Evolutionary conservation across 2,797 vertebrate species (phyloP).

Genomic region (Anguilla pacifica): DNA sequence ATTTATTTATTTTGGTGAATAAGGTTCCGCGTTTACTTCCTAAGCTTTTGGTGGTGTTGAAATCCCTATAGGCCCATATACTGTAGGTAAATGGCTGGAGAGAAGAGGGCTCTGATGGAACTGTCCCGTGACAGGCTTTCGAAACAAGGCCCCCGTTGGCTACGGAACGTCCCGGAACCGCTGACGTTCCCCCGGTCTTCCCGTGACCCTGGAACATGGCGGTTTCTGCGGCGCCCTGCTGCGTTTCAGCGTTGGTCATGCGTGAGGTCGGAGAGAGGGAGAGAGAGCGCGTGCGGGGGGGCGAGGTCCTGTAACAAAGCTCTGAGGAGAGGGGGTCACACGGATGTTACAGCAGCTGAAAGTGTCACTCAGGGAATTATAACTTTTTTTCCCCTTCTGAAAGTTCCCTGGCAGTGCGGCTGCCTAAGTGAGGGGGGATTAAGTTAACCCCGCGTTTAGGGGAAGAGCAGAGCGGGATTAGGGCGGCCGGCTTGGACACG

Average conservation of each 20-base stretch:
- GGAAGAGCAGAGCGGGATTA: slow-evolving; percentile 68
- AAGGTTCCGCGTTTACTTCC: too few species aligned
- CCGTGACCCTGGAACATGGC: neutral
- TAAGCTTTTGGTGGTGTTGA: too few species aligned
- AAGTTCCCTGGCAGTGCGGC: slow-evolving; percentile 62
- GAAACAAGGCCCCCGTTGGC: too few species aligned
- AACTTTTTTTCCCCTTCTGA: slow-evolving; percentile 21
- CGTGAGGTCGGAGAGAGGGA: neutral
- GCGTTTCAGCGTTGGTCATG: slow-evolving; percentile 31
- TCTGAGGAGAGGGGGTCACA: slow-evolving; percentile 48
- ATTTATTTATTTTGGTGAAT: too few species aligned
- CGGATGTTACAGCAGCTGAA: slow-evolving; percentile 61
- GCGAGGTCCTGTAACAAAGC: slow-evolving; percentile 33
- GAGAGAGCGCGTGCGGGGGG: neutral
- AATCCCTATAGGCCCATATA: too few species aligned
- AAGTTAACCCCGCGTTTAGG: slow-evolving; percentile 71
- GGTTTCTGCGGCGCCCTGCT: neutral
- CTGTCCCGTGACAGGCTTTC: too few species aligned
- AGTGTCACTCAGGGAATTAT: slow-evolving; percentile 48
- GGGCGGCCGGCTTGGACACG: slow-evolving; percentile 67
- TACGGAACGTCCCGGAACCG: too few species aligned
- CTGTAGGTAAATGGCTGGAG: too few species aligned
- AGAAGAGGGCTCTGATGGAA: too few species aligned
- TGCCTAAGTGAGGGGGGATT: slow-evolving; percentile 75
- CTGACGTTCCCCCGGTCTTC: neutral